Evolutionary conservation across 2,888 invertebrate species (phyloP).

Genomic region (Cantharis rufa): DNA sequence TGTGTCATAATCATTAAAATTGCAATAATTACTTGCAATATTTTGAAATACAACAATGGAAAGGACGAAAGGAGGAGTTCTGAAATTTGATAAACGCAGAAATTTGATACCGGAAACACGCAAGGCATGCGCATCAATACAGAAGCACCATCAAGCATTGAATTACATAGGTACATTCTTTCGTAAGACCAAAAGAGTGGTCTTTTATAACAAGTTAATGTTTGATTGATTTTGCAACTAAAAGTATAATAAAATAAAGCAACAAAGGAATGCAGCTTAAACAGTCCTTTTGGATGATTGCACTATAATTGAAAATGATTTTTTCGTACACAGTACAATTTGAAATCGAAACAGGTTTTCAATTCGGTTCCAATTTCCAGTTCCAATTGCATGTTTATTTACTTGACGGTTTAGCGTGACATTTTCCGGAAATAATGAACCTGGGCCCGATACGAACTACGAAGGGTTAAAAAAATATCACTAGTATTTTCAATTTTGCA

Average conservation of each 20-base stretch:
- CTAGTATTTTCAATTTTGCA: background rate
- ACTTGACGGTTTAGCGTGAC: conserved; percentile 7
- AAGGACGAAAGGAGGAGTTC: conserved; percentile 8
- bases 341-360: background rate
- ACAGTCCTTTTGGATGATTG: background rate
- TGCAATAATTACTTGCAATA: background rate
- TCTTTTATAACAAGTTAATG: background rate
- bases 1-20: background rate
- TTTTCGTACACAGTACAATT: background rate
- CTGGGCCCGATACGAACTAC: background rate
- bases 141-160: conserved; percentile 2
- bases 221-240: background rate
- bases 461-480: background rate
- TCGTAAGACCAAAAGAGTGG: background rate
- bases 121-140: conserved; percentile 1
- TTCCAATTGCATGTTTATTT: background rate
- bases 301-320: background rate
- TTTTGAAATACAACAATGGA: background rate
- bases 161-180: background rate
- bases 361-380: background rate
- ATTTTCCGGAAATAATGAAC: conserved; percentile 23
- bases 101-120: conserved; percentile 2
- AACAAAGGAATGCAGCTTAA: background rate
- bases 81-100: conserved; percentile 15
- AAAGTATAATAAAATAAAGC: background rate